phyloP scores from a whole-genome alignment of 2,113 vertebrate genomes.

The Craseonycteris thonglongyai region DNA sequence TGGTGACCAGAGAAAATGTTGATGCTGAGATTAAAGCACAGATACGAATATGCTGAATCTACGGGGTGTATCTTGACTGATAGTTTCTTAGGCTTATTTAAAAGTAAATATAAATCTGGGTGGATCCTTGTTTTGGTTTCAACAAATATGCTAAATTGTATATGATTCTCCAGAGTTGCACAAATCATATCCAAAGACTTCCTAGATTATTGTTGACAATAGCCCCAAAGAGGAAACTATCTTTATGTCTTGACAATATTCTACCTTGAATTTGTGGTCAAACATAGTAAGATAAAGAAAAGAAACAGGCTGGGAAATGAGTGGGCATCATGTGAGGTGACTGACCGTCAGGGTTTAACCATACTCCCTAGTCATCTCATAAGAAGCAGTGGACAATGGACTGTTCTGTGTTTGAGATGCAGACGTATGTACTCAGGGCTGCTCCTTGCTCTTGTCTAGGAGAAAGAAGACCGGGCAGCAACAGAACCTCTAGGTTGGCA shows the following conservation, averaged over 20 bases:
- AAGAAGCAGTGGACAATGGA: not conserved
- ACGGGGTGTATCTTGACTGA: not conserved
- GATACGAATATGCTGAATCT: not conserved
- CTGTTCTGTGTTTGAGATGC: not conserved
- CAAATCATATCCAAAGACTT: not conserved
- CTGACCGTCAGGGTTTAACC: not conserved
- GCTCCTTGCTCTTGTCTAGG: not conserved
- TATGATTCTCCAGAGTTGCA: not conserved
- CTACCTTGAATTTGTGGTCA: not conserved
- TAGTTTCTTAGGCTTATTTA: not conserved
- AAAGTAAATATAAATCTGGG: not conserved
- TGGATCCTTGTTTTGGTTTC: not conserved
- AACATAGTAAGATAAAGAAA: not conserved
- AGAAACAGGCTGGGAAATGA: not conserved
- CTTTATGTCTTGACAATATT: not conserved
- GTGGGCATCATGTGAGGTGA: not conserved
- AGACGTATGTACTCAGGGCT: not conserved
- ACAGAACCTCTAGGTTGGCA: not conserved
- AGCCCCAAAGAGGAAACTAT: not conserved
- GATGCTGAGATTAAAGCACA: not conserved
- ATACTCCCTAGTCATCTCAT: not conserved
- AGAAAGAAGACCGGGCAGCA: not conserved
- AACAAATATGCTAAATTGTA: not conserved
- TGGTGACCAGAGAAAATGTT: not conserved
- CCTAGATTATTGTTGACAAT: not conserved